A percentile compares a stretch with the other conserved stretches of the same genome.
phyloP scores from a whole-genome alignment of 2,888 invertebrate genomes.

The Amblyjoppa proteus region DNA sequence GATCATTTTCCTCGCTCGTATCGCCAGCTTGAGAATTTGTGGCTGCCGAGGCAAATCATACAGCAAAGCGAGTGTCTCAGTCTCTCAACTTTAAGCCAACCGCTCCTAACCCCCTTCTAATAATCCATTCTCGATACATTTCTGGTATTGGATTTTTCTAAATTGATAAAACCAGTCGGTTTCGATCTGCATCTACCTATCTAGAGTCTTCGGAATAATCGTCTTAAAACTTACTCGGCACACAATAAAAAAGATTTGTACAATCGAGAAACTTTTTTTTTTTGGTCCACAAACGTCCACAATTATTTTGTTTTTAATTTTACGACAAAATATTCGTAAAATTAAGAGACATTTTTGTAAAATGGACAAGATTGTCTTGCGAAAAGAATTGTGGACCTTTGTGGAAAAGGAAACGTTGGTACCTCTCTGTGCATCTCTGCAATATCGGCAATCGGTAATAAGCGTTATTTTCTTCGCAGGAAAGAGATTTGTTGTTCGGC shows the following conservation, averaged over 20 bases:
- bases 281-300: too few species aligned
- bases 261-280: too few species aligned
- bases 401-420: too few species aligned
- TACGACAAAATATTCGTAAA: too few species aligned
- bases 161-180: neutral
- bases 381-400: too few species aligned
- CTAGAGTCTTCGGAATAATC: too few species aligned
- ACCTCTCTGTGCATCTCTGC: neutral
- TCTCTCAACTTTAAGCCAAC: neutral
- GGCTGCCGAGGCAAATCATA: neutral
- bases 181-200: too few species aligned
- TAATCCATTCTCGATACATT: neutral
- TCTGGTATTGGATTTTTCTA: neutral
- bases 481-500: neutral
- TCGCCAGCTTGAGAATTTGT: neutral
- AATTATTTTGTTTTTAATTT: too few species aligned
- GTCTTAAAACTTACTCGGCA: too few species aligned
- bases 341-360: too few species aligned
- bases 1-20: conserved; percentile 13
- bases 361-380: too few species aligned
- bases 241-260: too few species aligned
- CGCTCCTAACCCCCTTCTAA: neutral
- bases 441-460: neutral
- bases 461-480: neutral
- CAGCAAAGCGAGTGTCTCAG: neutral